Evolutionary conservation across 1,140 invertebrate genomes (phyloP).

Genomic region (Drosophila auraria): DNA sequence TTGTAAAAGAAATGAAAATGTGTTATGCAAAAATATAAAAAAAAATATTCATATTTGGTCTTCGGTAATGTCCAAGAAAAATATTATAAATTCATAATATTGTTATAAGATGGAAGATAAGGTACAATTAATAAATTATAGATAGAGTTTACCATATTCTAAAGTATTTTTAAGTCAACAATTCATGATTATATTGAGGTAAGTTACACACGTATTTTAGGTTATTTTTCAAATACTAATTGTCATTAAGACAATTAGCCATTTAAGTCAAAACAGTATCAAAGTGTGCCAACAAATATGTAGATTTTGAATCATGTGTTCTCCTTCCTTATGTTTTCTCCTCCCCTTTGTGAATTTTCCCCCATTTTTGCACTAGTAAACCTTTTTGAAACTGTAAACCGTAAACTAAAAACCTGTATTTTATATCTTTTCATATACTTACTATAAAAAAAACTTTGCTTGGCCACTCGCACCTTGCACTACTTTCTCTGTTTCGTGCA

Average conservation of each 20-base stretch:
- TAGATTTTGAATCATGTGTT: constrained; percentile 71
- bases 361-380: constrained; percentile 60
- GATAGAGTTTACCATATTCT: background rate
- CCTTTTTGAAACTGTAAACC: constrained; percentile 73
- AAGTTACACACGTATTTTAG: constrained; percentile 9
- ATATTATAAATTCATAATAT: background rate
- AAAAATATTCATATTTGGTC: background rate
- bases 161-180: constrained; percentile 21
- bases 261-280: constrained; percentile 59
- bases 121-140: background rate
- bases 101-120: background rate
- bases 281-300: constrained; percentile 84
- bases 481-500: constrained; percentile 83
- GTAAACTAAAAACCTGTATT: constrained; percentile 81
- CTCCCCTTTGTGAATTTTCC: constrained; percentile 22
- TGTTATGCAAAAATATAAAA: background rate
- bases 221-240: background rate
- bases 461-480: constrained; percentile 83
- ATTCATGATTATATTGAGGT: constrained; percentile 1
- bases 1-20: background rate
- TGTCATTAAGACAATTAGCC: background rate
- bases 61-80: too few relatives aligned
- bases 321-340: constrained; percentile 29
- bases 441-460: constrained; percentile 73
- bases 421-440: constrained; percentile 81